Conservation (phyloP, 2,113 vertebrate genomes). For the Pygathrix nemaeus region DNA sequence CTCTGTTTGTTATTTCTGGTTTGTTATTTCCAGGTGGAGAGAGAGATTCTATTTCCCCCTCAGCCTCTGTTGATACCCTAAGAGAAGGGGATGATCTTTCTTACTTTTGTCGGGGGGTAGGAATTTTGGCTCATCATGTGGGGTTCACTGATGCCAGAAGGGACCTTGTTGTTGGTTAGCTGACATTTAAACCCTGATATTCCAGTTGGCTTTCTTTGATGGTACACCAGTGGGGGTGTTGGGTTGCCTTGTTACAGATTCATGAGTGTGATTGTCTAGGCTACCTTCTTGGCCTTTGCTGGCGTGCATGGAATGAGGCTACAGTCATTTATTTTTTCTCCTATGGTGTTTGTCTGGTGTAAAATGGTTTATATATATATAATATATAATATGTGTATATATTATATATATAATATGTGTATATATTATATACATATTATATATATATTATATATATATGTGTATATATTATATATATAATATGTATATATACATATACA, state of each 20-base stretch:
- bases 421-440: too few relatives aligned
- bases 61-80: not conserved
- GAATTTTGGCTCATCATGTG: not conserved
- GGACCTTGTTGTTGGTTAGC: not conserved
- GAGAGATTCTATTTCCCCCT: not conserved
- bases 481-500: too few relatives aligned
- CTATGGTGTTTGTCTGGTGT: not conserved
- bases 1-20: too few relatives aligned
- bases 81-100: not conserved
- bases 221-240: not conserved
- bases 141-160: not conserved
- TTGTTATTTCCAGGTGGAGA: not conserved
- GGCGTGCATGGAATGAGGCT: not conserved
- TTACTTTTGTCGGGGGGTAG: not conserved
- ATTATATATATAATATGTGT: too few relatives aligned
- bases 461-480: too few relatives aligned
- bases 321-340: not conserved
- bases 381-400: too few relatives aligned
- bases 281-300: not conserved
- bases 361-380: not conserved
- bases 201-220: not conserved
- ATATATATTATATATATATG: too few relatives aligned
- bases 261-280: not conserved
- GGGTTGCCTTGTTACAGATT: not conserved
- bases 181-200: not conserved